Evolutionary conservation across 2,797 vertebrate species (phyloP).

Genomic region (Tadarida brasiliensis): DNA sequence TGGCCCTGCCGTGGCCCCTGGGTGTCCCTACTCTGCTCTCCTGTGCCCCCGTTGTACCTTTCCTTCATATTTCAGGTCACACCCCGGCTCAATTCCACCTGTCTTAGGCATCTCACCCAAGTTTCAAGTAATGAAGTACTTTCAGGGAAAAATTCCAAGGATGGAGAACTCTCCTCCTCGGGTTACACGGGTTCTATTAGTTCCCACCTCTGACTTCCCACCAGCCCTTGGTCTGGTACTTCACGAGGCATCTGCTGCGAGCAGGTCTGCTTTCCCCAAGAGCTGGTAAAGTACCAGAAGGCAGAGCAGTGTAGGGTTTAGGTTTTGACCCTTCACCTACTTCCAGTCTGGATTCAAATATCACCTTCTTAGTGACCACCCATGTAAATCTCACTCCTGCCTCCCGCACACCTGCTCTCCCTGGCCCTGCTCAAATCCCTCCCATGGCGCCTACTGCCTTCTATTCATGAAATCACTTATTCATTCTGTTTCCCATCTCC

Average conservation of each 20-base stretch:
- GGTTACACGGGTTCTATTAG: neutral
- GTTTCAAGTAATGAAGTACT: neutral
- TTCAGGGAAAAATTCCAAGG: neutral
- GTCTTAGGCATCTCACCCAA: neutral
- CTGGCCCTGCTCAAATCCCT: neutral
- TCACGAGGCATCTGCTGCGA: rapidly evolving
- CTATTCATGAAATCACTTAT: neutral
- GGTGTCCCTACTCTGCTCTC: neutral
- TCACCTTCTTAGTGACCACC: neutral
- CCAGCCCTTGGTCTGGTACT: too few species aligned
- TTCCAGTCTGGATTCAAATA: constrained; percentile 26
- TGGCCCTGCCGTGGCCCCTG: neutral
- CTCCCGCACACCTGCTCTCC: neutral
- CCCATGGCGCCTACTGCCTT: neutral
- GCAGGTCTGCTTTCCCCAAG: neutral
- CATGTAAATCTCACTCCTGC: neutral
- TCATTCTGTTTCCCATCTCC: neutral
- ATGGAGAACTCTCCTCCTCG: neutral
- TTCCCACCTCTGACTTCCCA: neutral
- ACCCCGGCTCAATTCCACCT: neutral
- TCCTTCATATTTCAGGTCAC: neutral
- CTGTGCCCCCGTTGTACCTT: neutral
- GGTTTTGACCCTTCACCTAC: neutral
- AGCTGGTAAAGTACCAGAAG: neutral
- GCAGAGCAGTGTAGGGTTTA: neutral